phyloP scores from a whole-genome alignment of 2,888 invertebrate genomes.

The Lepidochrysops patricia region DNA sequence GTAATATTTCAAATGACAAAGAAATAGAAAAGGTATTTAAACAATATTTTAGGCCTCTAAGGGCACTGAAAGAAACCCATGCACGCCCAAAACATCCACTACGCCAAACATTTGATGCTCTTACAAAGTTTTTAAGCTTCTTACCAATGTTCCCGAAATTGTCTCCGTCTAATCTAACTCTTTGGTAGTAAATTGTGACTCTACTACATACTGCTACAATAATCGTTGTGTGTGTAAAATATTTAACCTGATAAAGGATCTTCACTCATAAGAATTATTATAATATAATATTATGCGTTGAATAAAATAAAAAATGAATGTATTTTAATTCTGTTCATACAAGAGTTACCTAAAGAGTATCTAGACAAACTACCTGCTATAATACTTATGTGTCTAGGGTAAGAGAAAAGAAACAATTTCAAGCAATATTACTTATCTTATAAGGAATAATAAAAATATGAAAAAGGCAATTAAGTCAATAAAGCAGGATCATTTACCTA shows the following conservation, averaged over 20 bases:
- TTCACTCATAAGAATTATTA: no score
- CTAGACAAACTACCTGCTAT: no score
- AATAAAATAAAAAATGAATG: not conserved
- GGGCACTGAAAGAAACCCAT: slow-evolving; percentile 23
- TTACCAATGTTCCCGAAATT: slow-evolving; percentile 45
- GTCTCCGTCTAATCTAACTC: slow-evolving; percentile 18
- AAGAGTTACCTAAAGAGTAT: no score
- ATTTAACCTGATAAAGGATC: no score
- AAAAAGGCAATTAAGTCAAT: not conserved
- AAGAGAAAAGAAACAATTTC: no score
- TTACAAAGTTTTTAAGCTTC: slow-evolving; percentile 35
- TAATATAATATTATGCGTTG: not conserved
- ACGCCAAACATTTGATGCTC: slow-evolving; percentile 26
- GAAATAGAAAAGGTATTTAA: not conserved
- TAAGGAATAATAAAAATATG: not conserved
- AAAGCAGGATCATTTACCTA: not conserved
- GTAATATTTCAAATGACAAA: not conserved
- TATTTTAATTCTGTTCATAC: no score
- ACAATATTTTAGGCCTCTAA: slow-evolving; percentile 16
- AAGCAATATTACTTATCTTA: not conserved
- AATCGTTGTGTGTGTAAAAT: no score
- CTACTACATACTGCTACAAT: no score
- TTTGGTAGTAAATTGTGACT: not conserved
- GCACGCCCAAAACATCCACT: not conserved
- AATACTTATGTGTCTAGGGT: no score